A percentile compares a stretch with the other conserved stretches of the same genome.
Conservation (phyloP, 2,797 vertebrate species). For the Lepilemur septentrionalis region DNA sequence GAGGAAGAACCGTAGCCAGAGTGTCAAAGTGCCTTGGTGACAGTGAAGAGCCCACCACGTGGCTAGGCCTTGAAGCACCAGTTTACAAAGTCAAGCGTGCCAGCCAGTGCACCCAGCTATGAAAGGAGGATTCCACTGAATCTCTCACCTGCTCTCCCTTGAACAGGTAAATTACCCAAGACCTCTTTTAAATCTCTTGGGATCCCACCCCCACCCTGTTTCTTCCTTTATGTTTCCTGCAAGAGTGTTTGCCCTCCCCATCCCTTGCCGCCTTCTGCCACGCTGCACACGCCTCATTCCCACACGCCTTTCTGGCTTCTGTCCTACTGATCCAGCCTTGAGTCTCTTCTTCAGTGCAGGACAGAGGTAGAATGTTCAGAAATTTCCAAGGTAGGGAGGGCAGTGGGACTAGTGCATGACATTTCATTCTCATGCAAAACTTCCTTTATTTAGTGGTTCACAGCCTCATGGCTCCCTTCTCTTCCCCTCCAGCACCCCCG, state of each 20-base stretch:
- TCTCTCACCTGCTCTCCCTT: not conserved
- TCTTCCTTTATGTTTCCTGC: not conserved
- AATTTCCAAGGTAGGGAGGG: constrained; percentile 23
- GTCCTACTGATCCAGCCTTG: not conserved
- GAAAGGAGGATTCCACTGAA: not conserved
- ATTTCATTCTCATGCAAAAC: constrained; percentile 38
- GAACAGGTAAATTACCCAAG: not conserved
- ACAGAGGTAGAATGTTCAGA: not conserved
- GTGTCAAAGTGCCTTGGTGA: not conserved
- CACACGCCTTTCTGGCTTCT: not conserved
- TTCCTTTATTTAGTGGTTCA: constrained; percentile 58
- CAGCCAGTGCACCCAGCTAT: not conserved
- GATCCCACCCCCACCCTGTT: fast-evolving
- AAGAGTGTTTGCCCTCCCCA: not conserved
- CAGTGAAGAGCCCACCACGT: fast-evolving
- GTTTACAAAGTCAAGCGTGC: not conserved
- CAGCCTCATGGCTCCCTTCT: not conserved
- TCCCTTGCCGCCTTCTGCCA: not conserved
- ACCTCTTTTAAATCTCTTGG: not conserved
- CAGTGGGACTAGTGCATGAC: not conserved
- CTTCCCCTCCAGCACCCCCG: not conserved
- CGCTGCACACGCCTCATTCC: fast-evolving
- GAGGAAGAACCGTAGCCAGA: not conserved
- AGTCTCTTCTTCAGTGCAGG: not conserved
- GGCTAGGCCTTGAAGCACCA: not conserved